phyloP scores from a whole-genome alignment of 2,888 invertebrate genomes.

The Mycalesis mineus region DNA sequence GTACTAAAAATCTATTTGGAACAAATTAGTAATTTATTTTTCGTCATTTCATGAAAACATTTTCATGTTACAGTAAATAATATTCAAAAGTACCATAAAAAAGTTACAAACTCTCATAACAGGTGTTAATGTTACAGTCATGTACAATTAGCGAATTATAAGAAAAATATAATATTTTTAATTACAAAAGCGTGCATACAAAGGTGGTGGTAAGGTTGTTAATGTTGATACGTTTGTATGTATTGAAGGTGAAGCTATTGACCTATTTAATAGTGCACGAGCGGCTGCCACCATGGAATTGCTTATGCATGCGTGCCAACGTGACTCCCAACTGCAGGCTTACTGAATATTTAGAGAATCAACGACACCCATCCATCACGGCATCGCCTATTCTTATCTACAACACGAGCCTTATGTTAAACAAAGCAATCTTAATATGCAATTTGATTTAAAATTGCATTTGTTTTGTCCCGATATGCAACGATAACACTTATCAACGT shows the following conservation, averaged over 20 bases:
- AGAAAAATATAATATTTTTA: not conserved
- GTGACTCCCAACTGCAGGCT: slow-evolving; percentile 53
- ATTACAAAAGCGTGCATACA: not conserved
- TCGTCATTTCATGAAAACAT: no score
- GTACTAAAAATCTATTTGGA: no score
- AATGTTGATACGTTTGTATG: no score
- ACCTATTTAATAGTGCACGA: slow-evolving; percentile 68
- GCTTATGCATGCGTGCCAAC: slow-evolving; percentile 70
- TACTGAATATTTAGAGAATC: slow-evolving; percentile 53
- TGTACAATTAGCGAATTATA: no score
- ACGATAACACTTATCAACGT: slow-evolving; percentile 19
- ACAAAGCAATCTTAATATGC: slow-evolving; percentile 2
- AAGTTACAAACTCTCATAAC: not conserved
- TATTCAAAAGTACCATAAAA: no score
- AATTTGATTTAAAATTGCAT: not conserved
- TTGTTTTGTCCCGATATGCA: slow-evolving; percentile 13
- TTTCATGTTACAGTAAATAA: no score
- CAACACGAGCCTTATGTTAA: slow-evolving; percentile 22
- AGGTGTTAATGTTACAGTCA: no score
- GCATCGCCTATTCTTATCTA: slow-evolving; percentile 32
- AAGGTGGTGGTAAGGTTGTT: slow-evolving; percentile 10
- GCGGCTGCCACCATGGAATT: slow-evolving; percentile 55
- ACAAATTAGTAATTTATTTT: no score
- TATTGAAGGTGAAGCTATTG: slow-evolving; percentile 47
- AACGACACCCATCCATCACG: slow-evolving; percentile 38